Conservation (phyloP, 2,113 vertebrate species). For the Corvus moneduloides region DNA sequence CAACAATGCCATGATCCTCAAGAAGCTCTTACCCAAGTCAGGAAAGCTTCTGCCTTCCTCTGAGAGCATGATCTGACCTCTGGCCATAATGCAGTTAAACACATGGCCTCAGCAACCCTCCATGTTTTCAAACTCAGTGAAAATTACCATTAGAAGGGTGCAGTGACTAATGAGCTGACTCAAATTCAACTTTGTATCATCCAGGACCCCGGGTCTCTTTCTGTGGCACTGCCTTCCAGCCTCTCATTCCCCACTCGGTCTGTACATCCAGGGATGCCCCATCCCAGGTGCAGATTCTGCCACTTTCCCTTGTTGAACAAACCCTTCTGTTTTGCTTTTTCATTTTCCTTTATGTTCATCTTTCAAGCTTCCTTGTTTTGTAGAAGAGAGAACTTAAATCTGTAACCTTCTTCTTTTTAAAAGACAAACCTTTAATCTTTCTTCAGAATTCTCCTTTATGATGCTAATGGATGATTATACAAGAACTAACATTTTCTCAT, state of each 20-base stretch:
- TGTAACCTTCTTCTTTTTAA: background rate
- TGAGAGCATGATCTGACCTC: background rate
- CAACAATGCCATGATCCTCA: background rate
- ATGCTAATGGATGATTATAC: conserved; percentile 12
- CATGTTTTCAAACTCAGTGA: background rate
- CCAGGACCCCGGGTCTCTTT: background rate
- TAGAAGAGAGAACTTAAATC: background rate
- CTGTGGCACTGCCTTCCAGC: background rate
- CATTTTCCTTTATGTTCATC: background rate
- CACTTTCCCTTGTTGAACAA: background rate
- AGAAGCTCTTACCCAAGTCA: background rate
- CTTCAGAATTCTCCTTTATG: conserved; percentile 1
- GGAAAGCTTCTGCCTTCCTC: background rate
- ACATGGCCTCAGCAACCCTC: background rate
- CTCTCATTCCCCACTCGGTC: background rate
- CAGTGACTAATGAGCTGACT: background rate
- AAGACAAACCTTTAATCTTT: background rate
- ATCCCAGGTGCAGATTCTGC: background rate
- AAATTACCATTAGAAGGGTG: background rate
- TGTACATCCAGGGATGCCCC: background rate
- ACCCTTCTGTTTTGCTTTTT: background rate
- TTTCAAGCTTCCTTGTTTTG: background rate
- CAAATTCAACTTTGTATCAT: background rate
- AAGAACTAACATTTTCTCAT: conserved; percentile 11
- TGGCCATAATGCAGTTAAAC: background rate